phyloP scores from a whole-genome alignment of 2,797 vertebrate genomes.

The Acrocephalus scirpaceus region DNA sequence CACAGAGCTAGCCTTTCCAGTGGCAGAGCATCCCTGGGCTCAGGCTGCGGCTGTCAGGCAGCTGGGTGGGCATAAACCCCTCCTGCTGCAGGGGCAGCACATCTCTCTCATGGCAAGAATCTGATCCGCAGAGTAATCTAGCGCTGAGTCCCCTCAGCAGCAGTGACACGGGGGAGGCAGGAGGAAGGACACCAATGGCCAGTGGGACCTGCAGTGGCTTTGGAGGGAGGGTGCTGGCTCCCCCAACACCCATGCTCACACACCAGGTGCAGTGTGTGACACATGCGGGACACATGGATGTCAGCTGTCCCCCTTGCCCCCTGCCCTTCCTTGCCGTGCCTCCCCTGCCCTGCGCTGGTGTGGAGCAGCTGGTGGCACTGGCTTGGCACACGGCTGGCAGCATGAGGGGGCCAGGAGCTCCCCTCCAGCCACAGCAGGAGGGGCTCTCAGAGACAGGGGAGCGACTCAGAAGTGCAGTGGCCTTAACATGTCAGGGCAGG shows the following conservation, averaged over 20 bases:
- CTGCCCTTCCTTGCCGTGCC: neutral
- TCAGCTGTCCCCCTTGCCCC: rapidly evolving
- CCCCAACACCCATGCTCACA: rapidly evolving
- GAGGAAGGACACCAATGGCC: neutral
- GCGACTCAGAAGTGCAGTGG: neutral
- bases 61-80: neutral
- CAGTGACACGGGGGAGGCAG: neutral
- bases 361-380: rapidly evolving
- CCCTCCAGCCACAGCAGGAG: neutral
- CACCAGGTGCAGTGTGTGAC: neutral
- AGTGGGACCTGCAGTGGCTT: neutral
- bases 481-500: slow-evolving; percentile 36
- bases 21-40: neutral
- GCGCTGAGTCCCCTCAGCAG: rapidly evolving
- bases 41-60: neutral
- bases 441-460: neutral
- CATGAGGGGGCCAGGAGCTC: neutral
- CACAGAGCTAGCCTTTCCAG: neutral
- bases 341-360: neutral
- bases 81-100: rapidly evolving
- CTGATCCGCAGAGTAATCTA: rapidly evolving
- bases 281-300: neutral
- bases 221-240: neutral
- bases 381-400: neutral
- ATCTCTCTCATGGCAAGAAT: neutral